Evolutionary conservation across 2,888 invertebrate species (phyloP), one percentile per base, ranked within the genome.

Genomic region (Ganaspis brasiliensis): DNA sequence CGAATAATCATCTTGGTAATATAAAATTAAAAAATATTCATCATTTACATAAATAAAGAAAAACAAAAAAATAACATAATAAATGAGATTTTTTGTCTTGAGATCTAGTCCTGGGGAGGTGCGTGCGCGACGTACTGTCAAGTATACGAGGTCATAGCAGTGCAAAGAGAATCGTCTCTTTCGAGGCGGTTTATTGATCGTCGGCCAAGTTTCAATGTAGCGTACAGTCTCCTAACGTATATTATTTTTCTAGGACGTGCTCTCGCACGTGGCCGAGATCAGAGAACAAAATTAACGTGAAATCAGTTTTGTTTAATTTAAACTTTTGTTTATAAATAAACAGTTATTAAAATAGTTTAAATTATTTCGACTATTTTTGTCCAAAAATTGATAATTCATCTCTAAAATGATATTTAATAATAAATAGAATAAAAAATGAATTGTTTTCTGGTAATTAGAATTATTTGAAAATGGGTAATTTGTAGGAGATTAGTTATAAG

Each of bases 101-200:
- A 49, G 52, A 52, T 16, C 1, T 16, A 16, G 52, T 37, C n/a
- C 45, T 45, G n/a, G 67, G 45, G 26, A 67, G 67, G 24, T 67
- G 67, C 67, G 45, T 67, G 67, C 67, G 40, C 45, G 67, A 45
- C 45, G 45, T 67, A 67, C 45, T 67, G 45, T 67, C 67, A 67
- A 67, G 24, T 67, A 67, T 67, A 67, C 67, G 67, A 67, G 67
- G 67, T 67, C 67, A 45, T 67, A 24, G 40, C 67, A 67, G 45
- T 67, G 67, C 45, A 67, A 67, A 67, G 67, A 67, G 67, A 67
- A 67, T 67, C 67, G 45, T 24, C 67, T 45, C 67, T 67, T 67
- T 67, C 67, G 45, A 45, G 67, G 45, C 67, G 24, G 40, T 67
- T 67, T 67, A 67, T 67, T 67, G 67, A 67, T 67, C 67, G 67